These are phyloP conservation scores for Encarsia formosa DNA, from an alignment of 2,888 invertebrate species.

Conservation along the genomic window DNA sequence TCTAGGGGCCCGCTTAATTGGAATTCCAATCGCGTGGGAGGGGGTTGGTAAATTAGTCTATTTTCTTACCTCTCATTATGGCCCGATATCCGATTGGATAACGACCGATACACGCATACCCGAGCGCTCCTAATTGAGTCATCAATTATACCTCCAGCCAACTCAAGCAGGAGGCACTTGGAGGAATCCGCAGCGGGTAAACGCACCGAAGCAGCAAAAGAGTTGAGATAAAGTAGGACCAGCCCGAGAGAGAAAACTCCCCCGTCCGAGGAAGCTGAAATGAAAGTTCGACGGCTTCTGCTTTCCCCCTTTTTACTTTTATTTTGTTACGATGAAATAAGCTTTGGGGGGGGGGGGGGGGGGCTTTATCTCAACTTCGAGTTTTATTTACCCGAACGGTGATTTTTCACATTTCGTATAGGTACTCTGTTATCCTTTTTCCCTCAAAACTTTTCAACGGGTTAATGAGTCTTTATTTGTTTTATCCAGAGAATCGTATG, in stretches of 20 bases:
- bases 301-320: neutral
- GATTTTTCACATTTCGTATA: no score
- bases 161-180: neutral
- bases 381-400: no score
- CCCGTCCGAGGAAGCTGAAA: conserved; percentile 2
- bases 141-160: neutral
- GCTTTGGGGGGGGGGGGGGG: no score
- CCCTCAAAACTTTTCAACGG: no score
- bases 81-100: conserved; percentile 8
- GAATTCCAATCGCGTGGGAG: neutral
- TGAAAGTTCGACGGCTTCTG: conserved; percentile 7
- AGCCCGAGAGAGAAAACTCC: neutral
- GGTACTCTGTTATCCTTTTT: no score
- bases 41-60: neutral
- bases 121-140: conserved; percentile 4
- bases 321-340: conserved; percentile 3
- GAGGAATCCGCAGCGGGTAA: neutral
- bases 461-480: no score
- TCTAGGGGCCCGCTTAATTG: no score
- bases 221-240: no score
- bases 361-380: no score
- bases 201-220: neutral
- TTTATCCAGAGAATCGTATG: no score
- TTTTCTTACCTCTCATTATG: conserved; percentile 16
- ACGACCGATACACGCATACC: neutral